Evolutionary conservation across 2,888 invertebrate genomes (phyloP).

Genomic region (Dinocampus coccinellae): DNA sequence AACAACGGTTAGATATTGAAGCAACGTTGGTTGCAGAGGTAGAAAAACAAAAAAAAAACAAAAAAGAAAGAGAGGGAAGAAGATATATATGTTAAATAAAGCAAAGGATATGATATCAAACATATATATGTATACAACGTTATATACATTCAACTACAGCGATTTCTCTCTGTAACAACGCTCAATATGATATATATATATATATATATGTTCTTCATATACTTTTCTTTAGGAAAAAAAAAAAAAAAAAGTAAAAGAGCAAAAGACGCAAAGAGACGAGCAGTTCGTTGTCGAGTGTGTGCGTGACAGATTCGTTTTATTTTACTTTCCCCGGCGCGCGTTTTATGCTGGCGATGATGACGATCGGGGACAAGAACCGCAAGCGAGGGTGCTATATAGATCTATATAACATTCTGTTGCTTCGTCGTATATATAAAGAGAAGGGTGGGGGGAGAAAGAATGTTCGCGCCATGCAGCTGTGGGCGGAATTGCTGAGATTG

Average conservation of each 20-base stretch:
- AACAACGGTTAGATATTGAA: conserved; percentile 16
- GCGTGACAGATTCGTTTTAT: conserved; percentile 38
- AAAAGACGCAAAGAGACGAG: not conserved
- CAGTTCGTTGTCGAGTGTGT: conserved; percentile 27
- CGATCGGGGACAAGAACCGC: conserved; percentile 32
- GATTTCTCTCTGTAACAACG: conserved; percentile 15
- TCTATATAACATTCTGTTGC: conserved; percentile 15
- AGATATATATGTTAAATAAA: not conserved
- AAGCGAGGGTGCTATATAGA: conserved; percentile 36
- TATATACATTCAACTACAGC: conserved; percentile 1
- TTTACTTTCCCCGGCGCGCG: conserved; percentile 30
- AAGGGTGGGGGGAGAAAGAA: conserved; percentile 9
- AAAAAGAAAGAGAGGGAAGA: conserved; percentile 26
- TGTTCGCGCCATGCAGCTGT: conserved; percentile 32
- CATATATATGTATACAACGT: too few relatives aligned
- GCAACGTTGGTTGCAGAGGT: conserved; percentile 17
- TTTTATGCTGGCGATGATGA: conserved; percentile 32
- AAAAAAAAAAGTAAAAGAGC: not conserved
- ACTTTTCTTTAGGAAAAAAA: too few relatives aligned
- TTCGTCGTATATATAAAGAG: conserved; percentile 8
- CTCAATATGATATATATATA: not conserved
- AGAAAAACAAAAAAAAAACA: conserved; percentile 21
- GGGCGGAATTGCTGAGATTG: conserved; percentile 37
- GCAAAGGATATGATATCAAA: not conserved
- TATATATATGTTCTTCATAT: not conserved